Percentiles rank a stretch among this genome's conserved stretches.
Conservation (phyloP, 2,888 invertebrate genomes). For the Hydrotaea diabolus region DNA sequence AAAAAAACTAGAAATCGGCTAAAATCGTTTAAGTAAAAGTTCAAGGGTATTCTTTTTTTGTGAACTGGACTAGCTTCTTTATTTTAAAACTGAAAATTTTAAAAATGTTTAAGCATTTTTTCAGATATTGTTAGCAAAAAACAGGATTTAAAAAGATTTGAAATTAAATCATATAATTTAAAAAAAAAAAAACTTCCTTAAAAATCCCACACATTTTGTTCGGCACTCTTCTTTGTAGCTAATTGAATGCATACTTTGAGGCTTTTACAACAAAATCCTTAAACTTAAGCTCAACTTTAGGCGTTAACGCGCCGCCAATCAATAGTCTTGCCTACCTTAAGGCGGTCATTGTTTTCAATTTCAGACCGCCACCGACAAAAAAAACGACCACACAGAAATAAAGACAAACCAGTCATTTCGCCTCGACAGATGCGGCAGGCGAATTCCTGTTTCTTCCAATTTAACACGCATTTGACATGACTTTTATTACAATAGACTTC, state of each 20-base stretch:
- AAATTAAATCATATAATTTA: too few relatives aligned
- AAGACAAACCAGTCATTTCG: slow-evolving; percentile 49
- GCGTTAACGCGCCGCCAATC: background rate
- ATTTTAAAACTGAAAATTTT: too few relatives aligned
- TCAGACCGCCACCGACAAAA: background rate
- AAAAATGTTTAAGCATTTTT: too few relatives aligned
- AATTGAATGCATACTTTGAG: slow-evolving; percentile 28
- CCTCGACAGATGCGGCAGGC: slow-evolving; percentile 15
- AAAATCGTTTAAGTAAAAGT: too few relatives aligned
- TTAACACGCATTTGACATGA: slow-evolving; percentile 65
- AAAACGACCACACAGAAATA: background rate
- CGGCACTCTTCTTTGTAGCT: too few relatives aligned
- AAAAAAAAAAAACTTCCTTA: too few relatives aligned
- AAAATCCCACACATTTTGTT: too few relatives aligned
- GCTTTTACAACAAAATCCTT: background rate
- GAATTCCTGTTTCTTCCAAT: slow-evolving; percentile 47
- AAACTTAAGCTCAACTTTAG: background rate
- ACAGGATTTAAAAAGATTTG: too few relatives aligned
- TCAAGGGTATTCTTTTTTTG: too few relatives aligned
- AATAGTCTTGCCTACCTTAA: slow-evolving; percentile 44
- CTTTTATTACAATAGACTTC: slow-evolving; percentile 66
- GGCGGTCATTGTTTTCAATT: slow-evolving; percentile 38
- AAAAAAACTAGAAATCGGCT: too few relatives aligned
- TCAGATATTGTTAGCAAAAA: too few relatives aligned
- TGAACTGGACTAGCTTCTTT: too few relatives aligned